Evolutionary conservation across 2,113 vertebrate species (phyloP).

Genomic region (human (Homo sapiens)): GRCh38 chr6:128643501-128644000

Average conservation of each 20-base stretch:
- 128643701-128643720: constrained; percentile 15
- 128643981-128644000: not conserved
- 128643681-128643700: not conserved
- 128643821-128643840: not conserved
- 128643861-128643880: not conserved
- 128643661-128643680: not conserved
- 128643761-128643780: not conserved
- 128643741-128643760: not conserved
- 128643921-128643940: not conserved
- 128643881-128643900: not conserved
- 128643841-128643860: not conserved
- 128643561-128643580: not conserved
- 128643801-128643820: not conserved
- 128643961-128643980: not conserved
- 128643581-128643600: not conserved
- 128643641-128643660: not conserved
- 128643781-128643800: not conserved
- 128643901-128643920: not conserved
- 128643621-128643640: not conserved
- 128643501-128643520: not conserved
- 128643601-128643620: not conserved
- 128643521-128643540: not conserved
- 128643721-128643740: not conserved
- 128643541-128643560: not conserved
- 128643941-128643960: constrained; percentile 1